Evolutionary conservation across 2,113 vertebrate species (phyloP), one percentile per base, ranked within the genome.

Genomic region (Datnioides undecimradiatus): DNA sequence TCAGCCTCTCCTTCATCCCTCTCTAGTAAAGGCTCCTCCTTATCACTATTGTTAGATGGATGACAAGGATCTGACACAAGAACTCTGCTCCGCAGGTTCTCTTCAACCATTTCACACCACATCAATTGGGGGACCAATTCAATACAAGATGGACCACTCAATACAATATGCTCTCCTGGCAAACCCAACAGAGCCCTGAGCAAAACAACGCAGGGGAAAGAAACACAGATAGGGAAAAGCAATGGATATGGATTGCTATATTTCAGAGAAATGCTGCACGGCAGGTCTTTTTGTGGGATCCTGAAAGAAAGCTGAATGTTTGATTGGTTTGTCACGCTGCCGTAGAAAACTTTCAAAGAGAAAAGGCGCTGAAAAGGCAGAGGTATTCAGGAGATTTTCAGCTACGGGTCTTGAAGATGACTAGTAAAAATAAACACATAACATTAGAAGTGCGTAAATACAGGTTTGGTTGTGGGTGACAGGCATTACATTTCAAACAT

Each of bases 131-230:
- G 21, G 29, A 58, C 41, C 27, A 68, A 75, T 85, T 87, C 76
- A 74, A 73, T 67, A 67, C 45, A 41, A 72, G 62, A 67, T 1
- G 0, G 69, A 80, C 41, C n/a, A 49, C 54, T 91, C 75, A 84
- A 65, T 81, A 57, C 46, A 73, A n/a, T 27, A 52, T 41, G 27
- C 48, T 55, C 41, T 41, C 8, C 41, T 36, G 27, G 21, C 25
- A 36, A 77, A 71, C 23, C 25, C 57, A 27, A 34, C 13, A 58
- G 25, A 75, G 48, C 54, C 43, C 14, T 34, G 59, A 75, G 62
- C 27, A 43, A 23, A 33, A 36, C 8, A 6, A 52, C 4, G 4
- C 25, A 36, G 34, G 21, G 29, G 25, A 2, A 62, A 77, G 71
- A 74, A 31, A 36, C 8, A 73, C 7, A 38, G 64, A 43, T 8